phyloP scores from a whole-genome alignment of 2,888 invertebrate species.

The Heterodera filipjevi region DNA sequence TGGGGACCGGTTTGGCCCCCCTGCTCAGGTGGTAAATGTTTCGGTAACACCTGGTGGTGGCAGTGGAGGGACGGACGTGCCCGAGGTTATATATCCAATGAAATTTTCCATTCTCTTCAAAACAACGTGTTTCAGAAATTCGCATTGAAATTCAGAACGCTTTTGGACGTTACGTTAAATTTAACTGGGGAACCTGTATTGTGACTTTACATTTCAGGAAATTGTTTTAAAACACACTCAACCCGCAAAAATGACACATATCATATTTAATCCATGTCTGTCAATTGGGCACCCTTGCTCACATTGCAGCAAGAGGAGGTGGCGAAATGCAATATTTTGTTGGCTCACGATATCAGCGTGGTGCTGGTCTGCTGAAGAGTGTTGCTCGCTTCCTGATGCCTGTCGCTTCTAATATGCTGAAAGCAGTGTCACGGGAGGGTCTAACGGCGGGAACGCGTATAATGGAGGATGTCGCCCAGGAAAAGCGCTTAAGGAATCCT shows the following conservation, averaged over 20 bases:
- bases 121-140: constrained; percentile 13
- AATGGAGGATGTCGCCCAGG: constrained; percentile 20
- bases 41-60: constrained; percentile 4
- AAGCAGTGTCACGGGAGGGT: constrained; percentile 5
- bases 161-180: constrained; percentile 23
- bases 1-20: constrained; percentile 33
- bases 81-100: constrained; percentile 17
- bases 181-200: constrained; percentile 30
- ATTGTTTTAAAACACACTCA: constrained; percentile 27
- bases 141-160: constrained; percentile 22
- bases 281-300: constrained; percentile 11
- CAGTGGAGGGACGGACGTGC: constrained; percentile 7
- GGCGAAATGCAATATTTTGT: neutral
- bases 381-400: constrained; percentile 23
- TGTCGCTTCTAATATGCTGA: neutral
- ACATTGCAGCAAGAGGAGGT: neutral
- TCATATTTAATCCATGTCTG: neutral
- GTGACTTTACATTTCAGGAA: constrained; percentile 29
- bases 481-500: neutral
- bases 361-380: neutral
- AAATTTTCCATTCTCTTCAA: neutral
- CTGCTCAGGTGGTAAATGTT: constrained; percentile 29
- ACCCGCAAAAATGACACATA: neutral
- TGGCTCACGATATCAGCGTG: constrained; percentile 8
- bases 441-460: neutral